Evolutionary conservation across 2,888 invertebrate species (phyloP).

Genomic region (Microctonus hyperodae): DNA sequence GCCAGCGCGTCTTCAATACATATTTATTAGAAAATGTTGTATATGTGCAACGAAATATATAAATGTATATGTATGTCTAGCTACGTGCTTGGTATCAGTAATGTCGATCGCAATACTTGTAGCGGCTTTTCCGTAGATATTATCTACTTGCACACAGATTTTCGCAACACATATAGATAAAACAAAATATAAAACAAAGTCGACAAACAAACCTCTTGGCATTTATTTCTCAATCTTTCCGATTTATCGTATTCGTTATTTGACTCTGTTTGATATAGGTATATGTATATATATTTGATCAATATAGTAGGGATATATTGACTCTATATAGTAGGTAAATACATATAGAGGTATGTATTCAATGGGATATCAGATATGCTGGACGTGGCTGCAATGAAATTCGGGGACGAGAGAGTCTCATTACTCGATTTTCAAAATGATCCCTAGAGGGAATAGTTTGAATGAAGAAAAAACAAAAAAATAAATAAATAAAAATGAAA

Average conservation of each 20-base stretch:
- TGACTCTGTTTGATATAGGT: neutral
- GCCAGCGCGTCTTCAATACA: conserved; percentile 9
- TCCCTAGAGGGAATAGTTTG: conserved; percentile 9
- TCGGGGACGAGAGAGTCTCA: conserved; percentile 8
- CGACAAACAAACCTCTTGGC: neutral
- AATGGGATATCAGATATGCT: conserved; percentile 7
- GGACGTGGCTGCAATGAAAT: conserved; percentile 13
- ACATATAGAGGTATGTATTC: neutral
- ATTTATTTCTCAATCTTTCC: neutral
- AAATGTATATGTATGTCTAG: neutral
- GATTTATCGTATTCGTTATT: neutral
- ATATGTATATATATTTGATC: neutral
- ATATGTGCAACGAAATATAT: neutral
- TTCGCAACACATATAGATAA: neutral
- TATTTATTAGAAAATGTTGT: conserved; percentile 16
- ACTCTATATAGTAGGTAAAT: no score
- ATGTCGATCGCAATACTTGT: conserved; percentile 10
- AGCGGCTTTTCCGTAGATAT: neutral
- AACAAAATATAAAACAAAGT: neutral
- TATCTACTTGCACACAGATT: neutral
- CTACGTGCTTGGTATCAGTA: conserved; percentile 19
- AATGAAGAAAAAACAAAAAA: neutral
- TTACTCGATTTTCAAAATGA: conserved; percentile 17
- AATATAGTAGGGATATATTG: neutral
- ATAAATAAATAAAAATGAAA: conserved; percentile 2